Evolutionary conservation across 2,797 vertebrate species (phyloP).

Genomic region (Aulostomus chinensis): DNA sequence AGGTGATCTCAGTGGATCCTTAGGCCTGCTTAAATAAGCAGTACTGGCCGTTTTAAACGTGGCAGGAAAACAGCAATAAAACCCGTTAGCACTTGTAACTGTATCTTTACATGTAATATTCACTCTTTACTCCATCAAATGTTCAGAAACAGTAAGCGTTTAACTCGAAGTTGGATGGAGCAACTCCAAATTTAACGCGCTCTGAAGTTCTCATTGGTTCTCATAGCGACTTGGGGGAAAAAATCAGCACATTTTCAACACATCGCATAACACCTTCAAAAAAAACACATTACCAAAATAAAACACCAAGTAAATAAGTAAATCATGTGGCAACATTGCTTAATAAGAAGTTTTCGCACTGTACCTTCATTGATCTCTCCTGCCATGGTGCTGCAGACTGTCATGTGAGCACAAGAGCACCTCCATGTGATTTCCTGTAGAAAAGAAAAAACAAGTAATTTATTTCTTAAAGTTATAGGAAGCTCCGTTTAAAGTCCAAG

Average conservation of each 20-base stretch:
- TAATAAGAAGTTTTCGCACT: conserved; percentile 24
- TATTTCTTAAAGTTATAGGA: conserved; percentile 78
- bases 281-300: not conserved
- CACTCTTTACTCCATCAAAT: too few species aligned
- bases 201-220: conserved; percentile 36
- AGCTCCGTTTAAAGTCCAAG: conserved; percentile 59
- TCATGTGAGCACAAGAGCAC: conserved; percentile 83
- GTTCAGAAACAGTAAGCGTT: too few species aligned
- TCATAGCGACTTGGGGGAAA: conserved; percentile 1
- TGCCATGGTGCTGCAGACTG: conserved; percentile 79
- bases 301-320: not conserved
- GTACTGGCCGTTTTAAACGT: conserved; percentile 38
- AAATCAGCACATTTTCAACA: not conserved
- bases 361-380: conserved; percentile 84
- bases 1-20: too few species aligned
- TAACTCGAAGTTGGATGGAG: too few species aligned
- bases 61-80: conserved; percentile 16
- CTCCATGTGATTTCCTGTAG: conserved; percentile 87
- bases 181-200: conserved; percentile 36
- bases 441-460: conserved; percentile 59
- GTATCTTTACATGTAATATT: too few species aligned
- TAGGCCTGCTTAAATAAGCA: not conserved
- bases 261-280: not conserved
- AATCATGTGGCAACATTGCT: not conserved
- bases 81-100: too few species aligned